Evolutionary conservation across 1,140 invertebrate genomes (phyloP).

Genomic region (Drosophila rufa): DNA sequence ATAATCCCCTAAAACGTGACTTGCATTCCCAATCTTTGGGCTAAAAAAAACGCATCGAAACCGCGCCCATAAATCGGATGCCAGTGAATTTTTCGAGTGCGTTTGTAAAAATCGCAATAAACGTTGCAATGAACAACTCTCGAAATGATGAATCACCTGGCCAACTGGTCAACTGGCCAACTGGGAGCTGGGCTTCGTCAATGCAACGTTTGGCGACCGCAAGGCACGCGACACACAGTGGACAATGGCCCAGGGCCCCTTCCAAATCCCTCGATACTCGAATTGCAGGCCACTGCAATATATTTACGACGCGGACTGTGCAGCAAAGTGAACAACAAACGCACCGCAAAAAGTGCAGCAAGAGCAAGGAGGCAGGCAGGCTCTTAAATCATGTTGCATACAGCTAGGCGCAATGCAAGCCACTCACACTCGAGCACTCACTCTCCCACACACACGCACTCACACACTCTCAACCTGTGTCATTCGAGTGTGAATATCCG

Average conservation of each 20-base stretch:
- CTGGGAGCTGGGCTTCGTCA: slow-evolving; percentile 48
- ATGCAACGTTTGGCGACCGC: slow-evolving; percentile 81
- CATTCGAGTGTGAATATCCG: slow-evolving; percentile 81
- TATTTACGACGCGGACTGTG: slow-evolving; percentile 63
- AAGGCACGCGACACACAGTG: slow-evolving; percentile 67
- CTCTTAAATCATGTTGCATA: slow-evolving; percentile 81
- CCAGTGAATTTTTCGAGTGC: slow-evolving; percentile 66
- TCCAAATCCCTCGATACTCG: not conserved
- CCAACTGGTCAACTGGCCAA: slow-evolving; percentile 13
- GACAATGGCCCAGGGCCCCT: slow-evolving; percentile 16
- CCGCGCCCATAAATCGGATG: slow-evolving; percentile 44
- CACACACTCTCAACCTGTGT: slow-evolving; percentile 46
- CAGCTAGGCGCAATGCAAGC: slow-evolving; percentile 73
- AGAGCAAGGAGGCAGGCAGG: slow-evolving; percentile 47
- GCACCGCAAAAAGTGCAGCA: slow-evolving; percentile 70
- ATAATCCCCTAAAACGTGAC: slow-evolving; percentile 14
- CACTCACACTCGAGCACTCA: slow-evolving; percentile 28
- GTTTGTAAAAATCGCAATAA: slow-evolving; percentile 84
- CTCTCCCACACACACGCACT: slow-evolving; percentile 1
- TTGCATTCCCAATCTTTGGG: slow-evolving; percentile 3
- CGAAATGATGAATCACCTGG: slow-evolving; percentile 84
- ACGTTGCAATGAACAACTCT: slow-evolving; percentile 84
- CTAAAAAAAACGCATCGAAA: slow-evolving; percentile 11
- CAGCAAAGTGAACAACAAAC: slow-evolving; percentile 70
- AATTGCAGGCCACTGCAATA: slow-evolving; percentile 56